Conservation (phyloP, 2,888 invertebrate genomes). For the Fragum sueziense region DNA sequence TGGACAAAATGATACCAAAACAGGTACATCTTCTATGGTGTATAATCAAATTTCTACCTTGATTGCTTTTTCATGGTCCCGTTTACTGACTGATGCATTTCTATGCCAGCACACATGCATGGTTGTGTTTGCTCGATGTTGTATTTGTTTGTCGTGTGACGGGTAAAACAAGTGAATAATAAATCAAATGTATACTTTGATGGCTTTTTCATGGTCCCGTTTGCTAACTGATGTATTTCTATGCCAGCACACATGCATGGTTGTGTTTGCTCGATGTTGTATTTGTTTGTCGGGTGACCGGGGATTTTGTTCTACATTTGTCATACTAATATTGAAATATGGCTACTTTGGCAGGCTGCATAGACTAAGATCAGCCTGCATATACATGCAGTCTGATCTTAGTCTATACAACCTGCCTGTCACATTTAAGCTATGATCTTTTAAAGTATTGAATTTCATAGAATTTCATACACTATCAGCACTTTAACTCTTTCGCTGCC, state of each 20-base stretch:
- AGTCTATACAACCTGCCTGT: too few species aligned
- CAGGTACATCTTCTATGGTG: too few species aligned
- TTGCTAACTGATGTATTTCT: conserved; percentile 92
- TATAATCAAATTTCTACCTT: conserved; percentile 85
- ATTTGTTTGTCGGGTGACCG: conserved; percentile 78
- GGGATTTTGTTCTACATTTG: conserved; percentile 63
- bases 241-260: conserved; percentile 99
- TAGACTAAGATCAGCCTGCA: too few species aligned
- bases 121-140: conserved; percentile 84
- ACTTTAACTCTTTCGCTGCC: too few species aligned
- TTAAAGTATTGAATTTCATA: too few species aligned
- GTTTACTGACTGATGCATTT: conserved; percentile 90
- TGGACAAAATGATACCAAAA: too few species aligned
- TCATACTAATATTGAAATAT: too few species aligned
- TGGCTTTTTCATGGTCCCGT: conserved; percentile 88
- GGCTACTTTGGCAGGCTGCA: too few species aligned
- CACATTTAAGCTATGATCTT: too few species aligned
- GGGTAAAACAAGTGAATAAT: too few species aligned
- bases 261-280: conserved; percentile 83
- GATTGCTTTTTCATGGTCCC: conserved; percentile 88
- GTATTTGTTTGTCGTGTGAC: conserved; percentile 78
- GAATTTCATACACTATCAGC: too few species aligned
- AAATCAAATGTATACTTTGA: conserved; percentile 88
- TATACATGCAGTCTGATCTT: too few species aligned
- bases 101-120: conserved; percentile 99